Evolutionary conservation across 2,888 invertebrate genomes (phyloP), one percentile per base, ranked within the genome.

Genomic region (Augiades crinisus): DNA sequence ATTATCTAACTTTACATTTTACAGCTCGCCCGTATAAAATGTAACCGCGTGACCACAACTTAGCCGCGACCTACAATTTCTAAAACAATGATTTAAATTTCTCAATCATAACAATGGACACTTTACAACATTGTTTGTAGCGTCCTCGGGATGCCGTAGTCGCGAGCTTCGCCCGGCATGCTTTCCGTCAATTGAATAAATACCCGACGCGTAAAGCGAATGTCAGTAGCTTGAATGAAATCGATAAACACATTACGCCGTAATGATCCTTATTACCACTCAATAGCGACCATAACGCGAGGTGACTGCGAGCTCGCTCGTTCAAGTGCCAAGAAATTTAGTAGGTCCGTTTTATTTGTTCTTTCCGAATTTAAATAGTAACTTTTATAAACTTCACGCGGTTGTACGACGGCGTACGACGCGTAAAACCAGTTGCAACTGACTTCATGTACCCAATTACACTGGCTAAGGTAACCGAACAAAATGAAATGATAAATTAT

Each of bases 341-440:
- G 5, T 22, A 33, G 30, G 5, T 14, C 22, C 21, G 22, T 47
- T 40, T 47, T 40, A 16, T 40, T 40, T 33, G 40, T 47, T 33
- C 21, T 21, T 40, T 47, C 47, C 38, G 33, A 47, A 47, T 47
- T 47, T 40, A 47, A 47, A 47, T 31, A 40, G 8, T 12, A 30
- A 46, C 8, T 37, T 31, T 30, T 30, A 16, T 24, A 14, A 16
- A 14, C 19, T 22, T 13, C 30, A 38, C 30, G 13, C 12, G 17
- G 37, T 22, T 14, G 14, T n/a, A n/a, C n/a, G n/a, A n/a, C n/a
- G n/a, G 21, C 22, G 38, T 27, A 30, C 30, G 33, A 21, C 14
- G 40, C 7, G 17, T 47, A 16, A 21, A 40, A 47, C 47, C 31
- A 22, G 47, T 47, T 22, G 33, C 10, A n/a, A n/a, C n/a, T n/a